These are phyloP conservation scores for Aphis craccivora DNA, from an alignment of 1,140 invertebrate species.

Conservation along the genomic window DNA sequence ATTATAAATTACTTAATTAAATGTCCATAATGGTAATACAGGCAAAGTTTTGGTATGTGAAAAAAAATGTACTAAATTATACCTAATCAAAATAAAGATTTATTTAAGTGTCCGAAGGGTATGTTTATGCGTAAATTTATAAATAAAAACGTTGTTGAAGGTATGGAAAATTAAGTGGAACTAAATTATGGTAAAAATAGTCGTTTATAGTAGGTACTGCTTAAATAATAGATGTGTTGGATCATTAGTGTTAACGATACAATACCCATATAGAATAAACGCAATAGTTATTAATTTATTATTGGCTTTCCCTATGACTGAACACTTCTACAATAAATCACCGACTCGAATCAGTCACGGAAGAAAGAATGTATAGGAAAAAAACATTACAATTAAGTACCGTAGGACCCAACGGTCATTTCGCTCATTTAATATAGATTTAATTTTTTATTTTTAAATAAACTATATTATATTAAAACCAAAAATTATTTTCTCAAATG, in stretches of 20 bases:
- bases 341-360: conserved; percentile 51
- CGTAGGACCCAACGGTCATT: conserved; percentile 43
- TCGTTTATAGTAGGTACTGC: neutral
- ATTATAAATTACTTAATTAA: neutral
- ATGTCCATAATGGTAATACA: neutral
- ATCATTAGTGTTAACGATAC: neutral
- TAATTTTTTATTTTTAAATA: neutral
- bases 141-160: neutral
- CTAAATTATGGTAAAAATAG: neutral
- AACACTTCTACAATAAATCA: conserved; percentile 45
- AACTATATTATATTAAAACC: neutral
- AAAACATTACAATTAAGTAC: conserved; percentile 53
- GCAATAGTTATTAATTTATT: neutral
- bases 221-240: neutral
- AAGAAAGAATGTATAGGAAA: conserved; percentile 1
- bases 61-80: neutral
- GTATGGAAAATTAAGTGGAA: neutral
- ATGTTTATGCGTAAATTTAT: neutral
- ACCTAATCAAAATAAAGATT: neutral
- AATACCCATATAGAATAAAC: neutral
- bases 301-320: conserved; percentile 48
- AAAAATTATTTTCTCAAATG: neutral
- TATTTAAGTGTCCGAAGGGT: neutral
- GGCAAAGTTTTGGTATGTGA: neutral
- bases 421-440: conserved; percentile 34